Conservation (phyloP, 2,113 vertebrate genomes). For the Oriolus oriolus region DNA sequence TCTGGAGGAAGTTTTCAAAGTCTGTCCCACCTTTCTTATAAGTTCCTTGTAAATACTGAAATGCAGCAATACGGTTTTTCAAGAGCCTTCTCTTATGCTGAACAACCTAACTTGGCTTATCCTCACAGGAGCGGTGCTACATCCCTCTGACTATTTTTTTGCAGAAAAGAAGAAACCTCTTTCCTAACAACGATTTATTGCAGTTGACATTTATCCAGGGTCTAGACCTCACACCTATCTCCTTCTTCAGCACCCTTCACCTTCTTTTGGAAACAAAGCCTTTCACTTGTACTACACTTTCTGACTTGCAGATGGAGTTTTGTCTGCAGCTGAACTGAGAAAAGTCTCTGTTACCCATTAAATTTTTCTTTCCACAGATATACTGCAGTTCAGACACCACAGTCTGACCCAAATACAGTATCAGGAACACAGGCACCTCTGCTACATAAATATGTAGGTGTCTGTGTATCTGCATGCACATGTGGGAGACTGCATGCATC, state of each 20-base stretch:
- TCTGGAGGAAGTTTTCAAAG: neutral
- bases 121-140: neutral
- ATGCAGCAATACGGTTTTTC: neutral
- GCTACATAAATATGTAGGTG: neutral
- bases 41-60: neutral
- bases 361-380: neutral
- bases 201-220: neutral
- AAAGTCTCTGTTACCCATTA: neutral
- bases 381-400: neutral
- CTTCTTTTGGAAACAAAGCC: neutral
- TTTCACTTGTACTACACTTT: neutral
- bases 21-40: neutral
- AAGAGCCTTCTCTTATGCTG: neutral
- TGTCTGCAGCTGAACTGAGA: neutral
- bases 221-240: neutral
- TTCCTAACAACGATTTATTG: neutral
- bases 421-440: neutral
- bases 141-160: neutral
- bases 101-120: neutral
- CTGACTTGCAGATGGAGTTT: neutral
- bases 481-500: fast-evolving
- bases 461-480: too few relatives aligned
- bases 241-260: neutral
- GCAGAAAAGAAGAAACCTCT: neutral
- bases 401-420: neutral